Base-by-base conservation (phyloP, 2,888 invertebrate genomes). In the Acrocyrtus sp. region DNA sequence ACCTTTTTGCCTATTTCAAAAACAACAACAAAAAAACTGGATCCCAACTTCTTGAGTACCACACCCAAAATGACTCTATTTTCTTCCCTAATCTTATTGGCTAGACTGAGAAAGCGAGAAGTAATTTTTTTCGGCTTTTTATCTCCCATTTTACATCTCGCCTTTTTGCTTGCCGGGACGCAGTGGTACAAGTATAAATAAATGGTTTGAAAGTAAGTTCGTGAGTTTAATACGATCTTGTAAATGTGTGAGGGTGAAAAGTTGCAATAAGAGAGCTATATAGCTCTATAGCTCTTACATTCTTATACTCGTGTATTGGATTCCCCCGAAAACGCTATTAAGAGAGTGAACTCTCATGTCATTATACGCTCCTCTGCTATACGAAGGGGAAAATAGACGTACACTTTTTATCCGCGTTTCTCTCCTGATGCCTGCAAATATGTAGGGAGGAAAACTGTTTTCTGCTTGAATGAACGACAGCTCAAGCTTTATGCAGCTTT, bases 31-130 rank as follows among this genome's bases (percentile, higher is more conserved):
- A n/a, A n/a, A n/a, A n/a, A n/a, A n/a, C n/a, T n/a, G n/a, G 21
- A 51, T 22, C 51, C 12, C 45, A n/a, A 47, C 19, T 29, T 65
- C 47, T 43, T 69, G 57, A 63, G 76, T 72, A 79, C 79, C 80
- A 80, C 80, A 79, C 80, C 80, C 80, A 79, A 79, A 79, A 79
- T 78, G 78, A 80, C 79, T 79, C 78, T 80, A 79, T 79, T 80
- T 80, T 76, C 76, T 73, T 78, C 68, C 74, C 75, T 78, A 76
- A 78, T 80, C 80, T 80, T 80, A 80, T 80, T 78, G 80, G 76
- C 76, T 77, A 67, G 50, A 56, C 74, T 68, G 70, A 76, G 78
- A 75, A 77, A 79, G 76, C 75, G 77, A 77, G 77, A 76, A 76
- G 77, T 76, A 77, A 76, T 79, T 77, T 79, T 34, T 72, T 79